phyloP scores from a whole-genome alignment of 2,888 invertebrate species.

The Cantharis flavilabris region DNA sequence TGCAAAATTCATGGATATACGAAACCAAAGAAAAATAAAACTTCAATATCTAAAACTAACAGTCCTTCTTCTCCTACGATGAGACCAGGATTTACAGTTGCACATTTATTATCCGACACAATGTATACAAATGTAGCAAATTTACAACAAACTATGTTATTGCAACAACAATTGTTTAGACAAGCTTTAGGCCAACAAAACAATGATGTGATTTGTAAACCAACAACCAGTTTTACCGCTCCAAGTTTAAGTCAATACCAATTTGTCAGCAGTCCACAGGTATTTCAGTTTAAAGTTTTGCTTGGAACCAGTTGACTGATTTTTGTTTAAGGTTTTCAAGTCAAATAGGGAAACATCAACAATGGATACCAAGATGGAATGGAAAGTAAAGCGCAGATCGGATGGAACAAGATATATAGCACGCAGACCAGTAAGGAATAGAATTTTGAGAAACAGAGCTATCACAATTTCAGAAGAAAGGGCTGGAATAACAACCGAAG shows the following conservation, averaged over 20 bases:
- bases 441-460: slow-evolving; percentile 69
- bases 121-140: slow-evolving; percentile 74
- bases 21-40: slow-evolving; percentile 44
- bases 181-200: slow-evolving; percentile 57
- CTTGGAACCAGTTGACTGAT: neutral
- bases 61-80: slow-evolving; percentile 46
- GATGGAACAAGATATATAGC: slow-evolving; percentile 80
- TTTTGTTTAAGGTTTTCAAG: slow-evolving; percentile 8
- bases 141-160: slow-evolving; percentile 68
- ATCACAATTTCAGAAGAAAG: slow-evolving; percentile 69
- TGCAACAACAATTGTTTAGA: slow-evolving; percentile 68
- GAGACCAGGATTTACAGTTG: slow-evolving; percentile 37
- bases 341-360: slow-evolving; percentile 32
- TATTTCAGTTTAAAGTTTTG: neutral
- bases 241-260: slow-evolving; percentile 65
- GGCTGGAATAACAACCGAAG: slow-evolving; percentile 69
- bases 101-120: slow-evolving; percentile 60
- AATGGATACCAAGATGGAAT: slow-evolving; percentile 62
- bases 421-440: slow-evolving; percentile 68
- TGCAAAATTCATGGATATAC: slow-evolving; percentile 39
- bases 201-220: slow-evolving; percentile 42
- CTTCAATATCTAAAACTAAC: slow-evolving; percentile 40
- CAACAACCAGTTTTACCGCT: slow-evolving; percentile 58
- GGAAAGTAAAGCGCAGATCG: slow-evolving; percentile 77
- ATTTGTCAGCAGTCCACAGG: slow-evolving; percentile 60